Percentiles rank a stretch among this genome's conserved stretches.
Conservation (phyloP, 2,797 vertebrate genomes). For the Thripadectes ignobilis region DNA sequence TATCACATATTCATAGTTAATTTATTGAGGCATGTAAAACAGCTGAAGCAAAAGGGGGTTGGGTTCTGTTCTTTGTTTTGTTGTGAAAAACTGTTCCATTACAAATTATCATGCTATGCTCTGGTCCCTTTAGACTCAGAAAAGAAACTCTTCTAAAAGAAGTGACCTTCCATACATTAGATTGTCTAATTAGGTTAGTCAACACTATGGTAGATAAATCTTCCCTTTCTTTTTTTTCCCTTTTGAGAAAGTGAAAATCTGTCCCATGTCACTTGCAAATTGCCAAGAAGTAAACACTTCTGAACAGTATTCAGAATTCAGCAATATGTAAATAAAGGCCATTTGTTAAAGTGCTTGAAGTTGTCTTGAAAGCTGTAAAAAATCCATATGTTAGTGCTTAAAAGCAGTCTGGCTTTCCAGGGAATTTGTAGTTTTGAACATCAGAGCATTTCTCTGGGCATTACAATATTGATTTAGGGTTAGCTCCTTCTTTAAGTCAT, state of each 20-base stretch:
- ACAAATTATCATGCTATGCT: neutral
- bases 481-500: neutral
- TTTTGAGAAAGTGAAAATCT: neutral
- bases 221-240: neutral
- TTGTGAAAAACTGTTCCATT: neutral
- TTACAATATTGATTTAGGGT: neutral
- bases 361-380: conserved; percentile 29
- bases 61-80: neutral
- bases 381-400: neutral
- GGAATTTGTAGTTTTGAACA: conserved; percentile 4
- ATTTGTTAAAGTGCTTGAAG: conserved; percentile 30
- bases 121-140: neutral
- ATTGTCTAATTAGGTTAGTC: neutral
- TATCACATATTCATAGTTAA: neutral
- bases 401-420: neutral
- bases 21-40: conserved; percentile 2
- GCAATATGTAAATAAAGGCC: conserved; percentile 31
- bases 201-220: neutral
- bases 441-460: neutral
- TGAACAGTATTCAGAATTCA: conserved; percentile 34
- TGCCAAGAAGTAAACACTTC: conserved; percentile 6
- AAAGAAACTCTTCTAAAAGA: neutral
- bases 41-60: neutral
- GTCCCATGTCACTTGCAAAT: neutral
- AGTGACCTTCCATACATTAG: neutral